Evolutionary conservation across 2,888 invertebrate genomes (phyloP), one percentile per base, ranked within the genome.

Genomic region (Megaustenia siamemsis): DNA sequence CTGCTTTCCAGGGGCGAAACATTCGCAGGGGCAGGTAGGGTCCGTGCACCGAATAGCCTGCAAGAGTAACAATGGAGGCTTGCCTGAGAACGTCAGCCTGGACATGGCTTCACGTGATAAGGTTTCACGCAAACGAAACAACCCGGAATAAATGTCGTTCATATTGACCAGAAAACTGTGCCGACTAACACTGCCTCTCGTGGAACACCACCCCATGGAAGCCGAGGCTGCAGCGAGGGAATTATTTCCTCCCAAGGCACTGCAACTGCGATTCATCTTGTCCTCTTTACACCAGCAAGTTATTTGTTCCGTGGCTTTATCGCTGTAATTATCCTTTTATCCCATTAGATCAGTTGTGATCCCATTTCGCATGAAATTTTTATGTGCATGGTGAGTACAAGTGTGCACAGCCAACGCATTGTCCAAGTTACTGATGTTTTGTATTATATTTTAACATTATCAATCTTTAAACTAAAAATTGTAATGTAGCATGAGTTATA

Each of bases 1-100:
- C 89, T 95, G 93, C 92, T 96, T 96, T 83, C 96, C 96, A 45
- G 96, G 96, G 63, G 95, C 95, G 94, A 96, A 96, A 90, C 96
- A 96, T 88, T 96, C 96, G 93, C 96, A 96, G 89, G 95, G 94
- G 92, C 96, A 96, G 89, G 95, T 95, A 84, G 95, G 95, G 76
- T 96, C 95, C 28, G 96, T 96, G 92, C 96, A 96, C 90, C 95
- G 95, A 91, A 94, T 93, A 38, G 93, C 93, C 93, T 93, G 92
- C 86, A 93, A 92, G 77, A 84, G 75, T 75, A 90, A 90, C 82
- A 92, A 83, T 63, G 86, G 83, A 68, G 87, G 80, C 75, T 87
- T 87, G 24, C 86, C 82, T 66, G 76, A 82, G 60, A 84, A 35
- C 18, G 66, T n/a, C 68, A 85, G 69, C 24, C 81, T 53, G 10